phyloP scores from a whole-genome alignment of 2,888 invertebrate species.

The Drosophila cracens region DNA sequence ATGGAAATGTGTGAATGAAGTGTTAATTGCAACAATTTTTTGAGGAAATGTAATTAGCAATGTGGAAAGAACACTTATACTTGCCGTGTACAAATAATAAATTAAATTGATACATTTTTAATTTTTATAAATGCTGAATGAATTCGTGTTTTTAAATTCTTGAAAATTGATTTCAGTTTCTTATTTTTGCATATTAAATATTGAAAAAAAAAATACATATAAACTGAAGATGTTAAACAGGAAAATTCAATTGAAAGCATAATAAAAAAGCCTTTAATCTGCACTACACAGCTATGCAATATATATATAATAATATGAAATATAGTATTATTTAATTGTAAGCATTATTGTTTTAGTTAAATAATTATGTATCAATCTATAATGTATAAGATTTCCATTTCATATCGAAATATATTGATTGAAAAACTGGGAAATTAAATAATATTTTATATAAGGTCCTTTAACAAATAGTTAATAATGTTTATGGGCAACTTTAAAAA shows the following conservation, averaged over 20 bases:
- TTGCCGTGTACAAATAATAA: background rate
- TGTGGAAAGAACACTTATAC: background rate
- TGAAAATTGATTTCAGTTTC: background rate
- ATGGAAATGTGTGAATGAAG: background rate
- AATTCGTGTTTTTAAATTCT: background rate
- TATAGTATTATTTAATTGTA: background rate
- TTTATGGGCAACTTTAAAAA: no score
- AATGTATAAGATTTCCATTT: no score
- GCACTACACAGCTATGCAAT: no score
- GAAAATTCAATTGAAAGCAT: background rate
- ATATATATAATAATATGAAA: no score
- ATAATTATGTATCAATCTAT: no score
- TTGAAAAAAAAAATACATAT: background rate
- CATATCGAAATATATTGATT: background rate
- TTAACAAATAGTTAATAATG: no score
- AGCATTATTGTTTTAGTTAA: background rate
- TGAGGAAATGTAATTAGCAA: background rate
- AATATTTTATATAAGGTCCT: background rate
- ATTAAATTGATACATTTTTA: background rate
- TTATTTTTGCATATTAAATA: background rate
- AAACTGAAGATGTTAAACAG: background rate
- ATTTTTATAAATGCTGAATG: background rate
- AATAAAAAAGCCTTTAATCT: no score
- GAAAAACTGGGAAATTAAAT: background rate
- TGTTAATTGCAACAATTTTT: conserved; percentile 13